Percentiles rank a stretch among this genome's conserved stretches.
Conservation (phyloP, 2,797 vertebrate species). For the Girardinus metallicus region DNA sequence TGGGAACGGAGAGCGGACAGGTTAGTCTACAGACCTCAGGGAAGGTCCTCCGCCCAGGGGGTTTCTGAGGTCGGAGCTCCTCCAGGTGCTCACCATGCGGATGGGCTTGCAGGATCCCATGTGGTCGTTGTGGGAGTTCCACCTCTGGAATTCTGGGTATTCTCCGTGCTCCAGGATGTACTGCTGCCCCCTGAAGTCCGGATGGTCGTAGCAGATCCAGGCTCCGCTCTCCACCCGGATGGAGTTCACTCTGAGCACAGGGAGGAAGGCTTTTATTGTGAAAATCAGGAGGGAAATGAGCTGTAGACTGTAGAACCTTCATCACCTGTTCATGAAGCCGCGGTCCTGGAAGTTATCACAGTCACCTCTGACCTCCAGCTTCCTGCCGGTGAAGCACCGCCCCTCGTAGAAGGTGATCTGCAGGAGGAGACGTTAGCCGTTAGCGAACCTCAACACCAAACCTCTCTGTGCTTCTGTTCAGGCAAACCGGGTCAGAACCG, state of each 20-base stretch:
- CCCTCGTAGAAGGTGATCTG: conserved; percentile 92
- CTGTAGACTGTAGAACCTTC: background rate
- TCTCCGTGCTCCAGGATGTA: conserved; percentile 90
- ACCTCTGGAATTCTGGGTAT: conserved; percentile 88
- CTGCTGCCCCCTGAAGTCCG: conserved; percentile 90
- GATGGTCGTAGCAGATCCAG: conserved; percentile 90
- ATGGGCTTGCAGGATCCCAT: conserved; percentile 92
- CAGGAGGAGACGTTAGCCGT: background rate
- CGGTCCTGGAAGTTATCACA: conserved; percentile 93
- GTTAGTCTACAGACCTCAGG: background rate
- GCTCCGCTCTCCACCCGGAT: conserved; percentile 88
- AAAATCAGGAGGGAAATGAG: background rate
- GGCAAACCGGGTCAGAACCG: background rate
- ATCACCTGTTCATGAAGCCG: conserved; percentile 87
- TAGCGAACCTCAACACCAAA: too few species aligned
- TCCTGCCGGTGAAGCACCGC: conserved; percentile 89
- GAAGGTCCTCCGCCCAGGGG: too few species aligned
- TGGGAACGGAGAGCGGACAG: conserved; percentile 28
- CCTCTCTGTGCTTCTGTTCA: too few species aligned
- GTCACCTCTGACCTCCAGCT: conserved; percentile 89
- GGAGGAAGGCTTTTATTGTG: conserved; percentile 3
- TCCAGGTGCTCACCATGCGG: conserved; percentile 82
- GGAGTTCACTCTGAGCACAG: conserved; percentile 83
- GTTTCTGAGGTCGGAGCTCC: too few species aligned
- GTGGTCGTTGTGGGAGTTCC: conserved; percentile 91